These are phyloP conservation scores for Hyposoter dolosus DNA, from an alignment of 2,888 invertebrate genomes.

Conservation along the genomic window DNA sequence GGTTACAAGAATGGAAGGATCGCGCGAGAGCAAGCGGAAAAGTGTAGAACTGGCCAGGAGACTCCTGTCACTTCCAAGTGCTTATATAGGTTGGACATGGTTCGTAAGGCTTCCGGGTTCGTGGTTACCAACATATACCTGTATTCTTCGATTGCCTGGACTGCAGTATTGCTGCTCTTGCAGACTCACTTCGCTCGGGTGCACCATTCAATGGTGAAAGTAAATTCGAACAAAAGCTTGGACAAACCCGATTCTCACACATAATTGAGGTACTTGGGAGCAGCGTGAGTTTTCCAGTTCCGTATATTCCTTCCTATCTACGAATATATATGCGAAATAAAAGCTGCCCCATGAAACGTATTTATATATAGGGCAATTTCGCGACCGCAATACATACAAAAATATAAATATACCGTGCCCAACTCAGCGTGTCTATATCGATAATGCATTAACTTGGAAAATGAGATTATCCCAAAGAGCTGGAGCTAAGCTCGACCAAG, in stretches of 20 bases:
- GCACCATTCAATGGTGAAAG: slow-evolving; percentile 51
- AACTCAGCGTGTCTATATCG: slow-evolving; percentile 51
- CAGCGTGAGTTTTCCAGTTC: slow-evolving; percentile 29
- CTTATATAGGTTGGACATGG: slow-evolving; percentile 39
- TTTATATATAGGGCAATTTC: slow-evolving; percentile 6
- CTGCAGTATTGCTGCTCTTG: slow-evolving; percentile 25
- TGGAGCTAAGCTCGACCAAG: slow-evolving; percentile 41
- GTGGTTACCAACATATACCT: slow-evolving; percentile 5
- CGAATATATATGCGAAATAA: background rate
- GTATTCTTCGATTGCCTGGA: slow-evolving; percentile 28
- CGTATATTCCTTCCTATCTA: slow-evolving; percentile 14
- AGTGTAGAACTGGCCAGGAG: slow-evolving; percentile 17
- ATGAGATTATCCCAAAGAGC: slow-evolving; percentile 59
- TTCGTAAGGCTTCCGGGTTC: slow-evolving; percentile 11
- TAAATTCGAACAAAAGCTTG: slow-evolving; percentile 66
- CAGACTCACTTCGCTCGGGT: slow-evolving; percentile 22
- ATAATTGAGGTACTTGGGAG: slow-evolving; percentile 64
- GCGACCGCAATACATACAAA: background rate
- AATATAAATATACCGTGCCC: slow-evolving; percentile 8
- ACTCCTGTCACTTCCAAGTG: slow-evolving; percentile 31
- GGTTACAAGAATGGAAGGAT: slow-evolving; percentile 26
- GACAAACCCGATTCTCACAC: slow-evolving; percentile 57
- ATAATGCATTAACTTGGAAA: slow-evolving; percentile 65
- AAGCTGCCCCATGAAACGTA: background rate
- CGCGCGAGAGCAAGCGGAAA: slow-evolving; percentile 12